Conservation (phyloP, 2,113 vertebrate genomes). For the Amphiprion percula region DNA sequence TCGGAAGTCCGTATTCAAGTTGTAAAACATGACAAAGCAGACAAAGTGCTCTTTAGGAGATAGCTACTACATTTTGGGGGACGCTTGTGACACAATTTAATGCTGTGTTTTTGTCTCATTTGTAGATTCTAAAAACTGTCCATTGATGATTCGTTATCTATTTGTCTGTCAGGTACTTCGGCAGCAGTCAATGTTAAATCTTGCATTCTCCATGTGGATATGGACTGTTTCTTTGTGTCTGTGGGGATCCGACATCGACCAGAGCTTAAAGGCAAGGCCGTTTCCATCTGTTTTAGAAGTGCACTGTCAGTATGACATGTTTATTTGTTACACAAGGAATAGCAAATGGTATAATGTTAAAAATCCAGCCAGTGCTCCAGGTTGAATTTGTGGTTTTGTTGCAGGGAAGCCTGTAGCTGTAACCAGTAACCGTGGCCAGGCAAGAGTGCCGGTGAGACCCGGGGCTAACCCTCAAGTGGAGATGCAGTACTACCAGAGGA, state of each 20-base stretch:
- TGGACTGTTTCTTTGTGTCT: slow-evolving; percentile 99
- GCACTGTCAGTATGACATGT: neutral
- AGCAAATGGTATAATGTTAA: neutral
- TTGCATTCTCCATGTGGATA: slow-evolving; percentile 98
- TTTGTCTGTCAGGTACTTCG: slow-evolving; percentile 60
- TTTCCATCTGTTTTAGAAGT: neutral
- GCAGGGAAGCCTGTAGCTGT: slow-evolving; percentile 96
- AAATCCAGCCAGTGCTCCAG: neutral
- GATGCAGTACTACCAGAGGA: slow-evolving; percentile 93
- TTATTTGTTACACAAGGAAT: neutral
- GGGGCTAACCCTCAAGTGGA: slow-evolving; percentile 92
- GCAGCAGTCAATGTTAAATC: slow-evolving; percentile 71
- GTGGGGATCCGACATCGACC: slow-evolving; percentile 95
- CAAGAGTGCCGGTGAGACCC: slow-evolving; percentile 85
- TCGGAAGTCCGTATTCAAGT: too few relatives aligned
- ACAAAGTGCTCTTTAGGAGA: neutral
- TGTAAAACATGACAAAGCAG: too few relatives aligned
- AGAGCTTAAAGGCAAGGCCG: slow-evolving; percentile 91
- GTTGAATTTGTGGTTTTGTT: slow-evolving; percentile 11
- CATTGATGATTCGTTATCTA: neutral
- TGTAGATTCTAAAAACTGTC: neutral
- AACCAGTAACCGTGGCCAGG: slow-evolving; percentile 94
- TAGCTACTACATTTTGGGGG: neutral
- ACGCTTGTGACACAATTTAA: neutral
- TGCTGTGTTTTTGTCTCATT: neutral